Evolutionary conservation across 1,140 invertebrate genomes (phyloP).

Genomic region (Philaenus spumarius): DNA sequence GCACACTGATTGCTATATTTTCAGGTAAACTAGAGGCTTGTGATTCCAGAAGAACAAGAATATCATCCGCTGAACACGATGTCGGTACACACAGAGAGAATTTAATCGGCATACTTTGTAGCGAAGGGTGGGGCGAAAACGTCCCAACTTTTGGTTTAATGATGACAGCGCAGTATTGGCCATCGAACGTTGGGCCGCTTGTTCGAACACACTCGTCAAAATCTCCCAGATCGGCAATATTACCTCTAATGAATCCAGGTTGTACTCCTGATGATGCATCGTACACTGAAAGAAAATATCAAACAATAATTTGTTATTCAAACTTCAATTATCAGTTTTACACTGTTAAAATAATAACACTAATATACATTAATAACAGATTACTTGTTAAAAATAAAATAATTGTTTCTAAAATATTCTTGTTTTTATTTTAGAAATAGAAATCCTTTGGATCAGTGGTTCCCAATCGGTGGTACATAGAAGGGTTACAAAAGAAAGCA

Average conservation of each 20-base stretch:
- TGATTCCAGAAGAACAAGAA: not conserved
- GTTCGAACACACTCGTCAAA: not conserved
- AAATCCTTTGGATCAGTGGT: no score
- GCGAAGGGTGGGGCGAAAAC: not conserved
- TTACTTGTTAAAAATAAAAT: no score
- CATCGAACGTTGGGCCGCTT: not conserved
- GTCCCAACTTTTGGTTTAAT: not conserved
- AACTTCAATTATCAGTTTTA: no score
- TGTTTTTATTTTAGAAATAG: no score
- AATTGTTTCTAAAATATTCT: no score
- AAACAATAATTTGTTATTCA: no score
- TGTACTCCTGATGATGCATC: constrained; percentile 3
- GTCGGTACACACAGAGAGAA: not conserved
- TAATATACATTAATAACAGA: no score
- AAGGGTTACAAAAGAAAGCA: no score
- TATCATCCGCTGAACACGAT: not conserved
- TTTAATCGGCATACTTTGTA: not conserved
- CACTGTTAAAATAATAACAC: no score
- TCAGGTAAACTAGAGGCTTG: not conserved
- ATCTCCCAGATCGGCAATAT: not conserved
- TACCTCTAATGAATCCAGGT: not conserved
- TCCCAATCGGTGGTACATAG: no score
- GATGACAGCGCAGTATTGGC: not conserved
- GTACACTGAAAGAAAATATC: constrained; percentile 4
- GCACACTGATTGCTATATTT: not conserved